Conservation (phyloP, 2,888 invertebrate genomes). For the Hydrotaea cyrtoneurina region DNA sequence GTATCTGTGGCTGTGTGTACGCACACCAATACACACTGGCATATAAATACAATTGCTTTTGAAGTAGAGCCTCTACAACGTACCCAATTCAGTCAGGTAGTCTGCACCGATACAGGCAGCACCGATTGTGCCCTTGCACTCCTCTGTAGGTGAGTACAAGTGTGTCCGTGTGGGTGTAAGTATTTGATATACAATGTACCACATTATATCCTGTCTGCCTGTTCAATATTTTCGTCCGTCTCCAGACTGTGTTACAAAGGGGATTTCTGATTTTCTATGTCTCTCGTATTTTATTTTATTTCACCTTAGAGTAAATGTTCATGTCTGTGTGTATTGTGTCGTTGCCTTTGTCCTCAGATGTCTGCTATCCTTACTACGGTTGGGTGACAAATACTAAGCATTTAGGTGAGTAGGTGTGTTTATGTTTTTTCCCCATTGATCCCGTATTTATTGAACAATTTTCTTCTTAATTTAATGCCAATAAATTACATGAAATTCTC, state of each 20-base stretch:
- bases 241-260: not conserved
- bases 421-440: not conserved
- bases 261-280: not conserved
- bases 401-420: too few species aligned
- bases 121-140: too few species aligned
- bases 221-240: not conserved
- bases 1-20: not conserved
- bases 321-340: not conserved
- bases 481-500: slow-evolving; percentile 5
- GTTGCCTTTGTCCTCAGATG: not conserved
- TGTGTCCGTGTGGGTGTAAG: not conserved
- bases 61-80: too few species aligned
- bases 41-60: not conserved
- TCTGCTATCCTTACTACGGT: not conserved
- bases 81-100: too few species aligned
- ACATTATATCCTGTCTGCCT: not conserved
- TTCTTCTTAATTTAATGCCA: slow-evolving; percentile 9
- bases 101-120: too few species aligned
- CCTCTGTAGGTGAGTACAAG: not conserved
- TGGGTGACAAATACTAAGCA: not conserved
- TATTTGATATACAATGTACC: not conserved
- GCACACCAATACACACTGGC: not conserved
- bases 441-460: slow-evolving; percentile 18
- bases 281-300: not conserved
- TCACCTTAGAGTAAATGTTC: not conserved